Base-by-base conservation (phyloP, 2,797 vertebrate genomes). In the Oreochromis grahami region DNA sequence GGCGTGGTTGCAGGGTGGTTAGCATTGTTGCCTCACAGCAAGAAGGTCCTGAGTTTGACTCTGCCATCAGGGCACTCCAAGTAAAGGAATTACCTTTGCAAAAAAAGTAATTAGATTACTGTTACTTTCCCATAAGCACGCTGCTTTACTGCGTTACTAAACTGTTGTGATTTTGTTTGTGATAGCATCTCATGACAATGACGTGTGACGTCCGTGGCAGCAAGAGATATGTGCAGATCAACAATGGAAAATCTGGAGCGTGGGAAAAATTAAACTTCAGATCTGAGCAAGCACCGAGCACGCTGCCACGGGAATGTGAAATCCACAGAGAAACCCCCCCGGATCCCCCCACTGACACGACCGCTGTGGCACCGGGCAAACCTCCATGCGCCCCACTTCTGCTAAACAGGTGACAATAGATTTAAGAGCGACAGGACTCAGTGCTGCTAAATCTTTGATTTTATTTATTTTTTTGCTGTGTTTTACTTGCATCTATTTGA, bases 381-480 rank as follows among this genome's bases (percentile, higher is more conserved):
- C 53, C 53, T 56, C 7, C 53, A 15, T 26, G 26, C 1, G 0
- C 53, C 7, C 53, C 53, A 56, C 24, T 29, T 26, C 14, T 56
- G 53, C 53, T 2, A 56, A 29, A 15, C 24, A 56, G 24, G 53
- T 29, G 53, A 56, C 0, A 56, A 15, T 0, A 29, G 4, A 15
- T 56, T 56, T 56, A 56, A 56, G 53, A 3, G 24, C 1, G 0
- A 15, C 53, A 56, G 53, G 4, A 29, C 13, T 2, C 0, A 56
- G 53, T 29, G 24, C 13, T 0, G 2, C 53, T 0, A 2, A 29
- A 29, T 15, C 13, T 29, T 56, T 56, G 7, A 0, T 5, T 56
- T 56, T 56, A 56, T 56, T 56, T 56, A 56, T 29, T 55, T 26
- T 26, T 56, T 56, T 15, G 1, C 53, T 56, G 0, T 56, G 4